Percentiles rank a stretch among this genome's conserved stretches.
phyloP scores from a whole-genome alignment of 2,797 vertebrate species.

The Amblyraja radiata region DNA sequence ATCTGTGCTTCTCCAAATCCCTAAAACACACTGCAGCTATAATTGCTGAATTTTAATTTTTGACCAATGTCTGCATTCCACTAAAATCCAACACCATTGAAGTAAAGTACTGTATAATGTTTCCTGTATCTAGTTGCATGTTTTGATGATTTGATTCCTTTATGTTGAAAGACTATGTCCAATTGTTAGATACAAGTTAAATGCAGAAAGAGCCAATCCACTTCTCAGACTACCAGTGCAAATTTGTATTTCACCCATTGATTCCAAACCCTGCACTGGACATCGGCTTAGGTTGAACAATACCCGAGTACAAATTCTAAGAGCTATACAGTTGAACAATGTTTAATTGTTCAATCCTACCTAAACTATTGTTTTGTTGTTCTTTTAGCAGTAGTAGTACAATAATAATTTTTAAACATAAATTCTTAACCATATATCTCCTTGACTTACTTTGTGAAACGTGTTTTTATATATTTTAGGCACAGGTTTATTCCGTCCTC shows the following conservation, averaged over 20 bases:
- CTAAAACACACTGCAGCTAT: neutral
- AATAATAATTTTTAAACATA: neutral
- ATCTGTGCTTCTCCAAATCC: neutral
- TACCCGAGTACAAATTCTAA: neutral
- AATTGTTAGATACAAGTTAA: neutral
- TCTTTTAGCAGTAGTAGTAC: neutral
- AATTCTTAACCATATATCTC: no score
- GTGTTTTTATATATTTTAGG: conserved; percentile 55
- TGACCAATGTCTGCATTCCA: neutral
- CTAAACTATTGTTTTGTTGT: neutral
- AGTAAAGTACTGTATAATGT: neutral
- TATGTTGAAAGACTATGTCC: neutral
- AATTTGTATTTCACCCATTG: neutral
- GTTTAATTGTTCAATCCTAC: neutral
- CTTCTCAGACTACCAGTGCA: neutral
- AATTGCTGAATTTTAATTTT: neutral
- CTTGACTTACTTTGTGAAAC: neutral
- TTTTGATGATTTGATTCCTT: neutral
- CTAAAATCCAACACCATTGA: no score
- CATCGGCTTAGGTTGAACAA: neutral
- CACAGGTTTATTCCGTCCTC: conserved; percentile 91
- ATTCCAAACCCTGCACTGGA: neutral
- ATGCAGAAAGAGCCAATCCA: neutral
- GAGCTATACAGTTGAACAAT: neutral
- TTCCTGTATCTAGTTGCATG: neutral